Evolutionary conservation across 1,140 invertebrate genomes (phyloP).

Genomic region (Elymnias hypermnestra): DNA sequence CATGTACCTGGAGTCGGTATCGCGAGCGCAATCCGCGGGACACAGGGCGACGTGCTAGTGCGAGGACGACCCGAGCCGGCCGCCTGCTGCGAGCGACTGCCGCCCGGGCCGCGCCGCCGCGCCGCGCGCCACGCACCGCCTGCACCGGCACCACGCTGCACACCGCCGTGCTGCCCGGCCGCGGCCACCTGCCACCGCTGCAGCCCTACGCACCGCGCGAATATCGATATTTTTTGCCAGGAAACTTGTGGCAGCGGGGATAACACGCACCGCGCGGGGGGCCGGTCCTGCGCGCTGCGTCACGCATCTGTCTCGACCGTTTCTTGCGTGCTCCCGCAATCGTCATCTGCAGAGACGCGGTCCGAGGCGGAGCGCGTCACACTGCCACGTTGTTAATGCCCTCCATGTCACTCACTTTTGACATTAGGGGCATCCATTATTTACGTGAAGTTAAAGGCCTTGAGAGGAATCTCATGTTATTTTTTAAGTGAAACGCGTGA

Average conservation of each 20-base stretch:
- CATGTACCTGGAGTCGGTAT: conserved; percentile 42
- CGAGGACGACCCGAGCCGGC: conserved; percentile 52
- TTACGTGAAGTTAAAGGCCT: too few species aligned
- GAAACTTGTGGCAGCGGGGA: conserved; percentile 40
- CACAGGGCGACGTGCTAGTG: conserved; percentile 28
- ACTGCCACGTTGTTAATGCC: conserved; percentile 27
- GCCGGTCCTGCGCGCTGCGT: conserved; percentile 68
- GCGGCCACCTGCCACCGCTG: conserved; percentile 39
- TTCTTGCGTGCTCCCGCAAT: conserved; percentile 63
- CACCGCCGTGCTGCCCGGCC: conserved; percentile 27
- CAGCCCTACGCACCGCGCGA: conserved; percentile 55
- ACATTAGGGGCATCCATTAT: conserved; percentile 11
- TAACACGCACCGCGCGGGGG: conserved; percentile 54
- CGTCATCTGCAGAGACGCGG: conserved; percentile 61
- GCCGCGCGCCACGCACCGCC: conserved; percentile 40
- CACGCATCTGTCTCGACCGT: conserved; percentile 62
- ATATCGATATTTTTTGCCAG: conserved; percentile 62
- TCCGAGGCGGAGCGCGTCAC: conserved; percentile 24
- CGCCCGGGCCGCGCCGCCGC: conserved; percentile 53
- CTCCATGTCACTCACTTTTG: conserved; percentile 19
- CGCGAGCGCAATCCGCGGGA: conserved; percentile 44
- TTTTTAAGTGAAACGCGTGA: too few species aligned
- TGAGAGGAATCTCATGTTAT: too few species aligned
- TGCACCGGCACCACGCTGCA: conserved; percentile 42
- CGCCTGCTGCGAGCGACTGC: conserved; percentile 63